A percentile compares a stretch with the other conserved stretches of the same genome.
phyloP scores from a whole-genome alignment of 1,140 invertebrate genomes.

The Heliconius melpomene region DNA sequence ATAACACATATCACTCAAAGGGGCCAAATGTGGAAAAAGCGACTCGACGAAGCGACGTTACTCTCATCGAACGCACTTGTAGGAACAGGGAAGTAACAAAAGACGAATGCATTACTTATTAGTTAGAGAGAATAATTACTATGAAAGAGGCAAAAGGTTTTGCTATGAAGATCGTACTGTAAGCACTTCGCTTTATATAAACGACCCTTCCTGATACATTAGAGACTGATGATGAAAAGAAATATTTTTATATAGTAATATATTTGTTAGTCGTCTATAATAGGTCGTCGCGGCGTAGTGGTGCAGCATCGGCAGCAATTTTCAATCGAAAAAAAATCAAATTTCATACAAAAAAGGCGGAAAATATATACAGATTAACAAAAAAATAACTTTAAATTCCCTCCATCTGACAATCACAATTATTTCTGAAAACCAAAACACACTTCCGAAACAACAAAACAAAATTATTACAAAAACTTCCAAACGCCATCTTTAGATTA shows the following conservation, averaged over 20 bases:
- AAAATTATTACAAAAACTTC: neutral
- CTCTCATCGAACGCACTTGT: neutral
- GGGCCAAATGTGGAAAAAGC: neutral
- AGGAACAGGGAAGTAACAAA: neutral
- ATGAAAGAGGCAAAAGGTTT: constrained; percentile 6
- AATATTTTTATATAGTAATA: neutral
- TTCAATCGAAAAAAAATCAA: neutral
- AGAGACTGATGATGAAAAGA: neutral
- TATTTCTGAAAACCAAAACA: neutral
- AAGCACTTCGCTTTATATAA: constrained; percentile 3
- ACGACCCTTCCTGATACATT: constrained; percentile 10
- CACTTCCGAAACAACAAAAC: neutral
- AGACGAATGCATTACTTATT: constrained; percentile 13
- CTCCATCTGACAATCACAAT: neutral
- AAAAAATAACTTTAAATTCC: neutral
- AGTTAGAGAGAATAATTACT: constrained; percentile 1
- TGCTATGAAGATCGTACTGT: neutral
- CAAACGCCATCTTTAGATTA: constrained; percentile 6
- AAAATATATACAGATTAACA: neutral
- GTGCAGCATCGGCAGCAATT: neutral
- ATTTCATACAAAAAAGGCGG: neutral
- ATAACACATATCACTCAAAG: neutral
- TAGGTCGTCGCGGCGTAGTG: too few relatives aligned
- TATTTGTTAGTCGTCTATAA: too few relatives aligned
- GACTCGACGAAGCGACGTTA: too few relatives aligned